Evolutionary conservation across 2,113 vertebrate genomes (phyloP), one percentile per base, ranked within the genome.

Genomic region (Pelecanoides urinatrix): DNA sequence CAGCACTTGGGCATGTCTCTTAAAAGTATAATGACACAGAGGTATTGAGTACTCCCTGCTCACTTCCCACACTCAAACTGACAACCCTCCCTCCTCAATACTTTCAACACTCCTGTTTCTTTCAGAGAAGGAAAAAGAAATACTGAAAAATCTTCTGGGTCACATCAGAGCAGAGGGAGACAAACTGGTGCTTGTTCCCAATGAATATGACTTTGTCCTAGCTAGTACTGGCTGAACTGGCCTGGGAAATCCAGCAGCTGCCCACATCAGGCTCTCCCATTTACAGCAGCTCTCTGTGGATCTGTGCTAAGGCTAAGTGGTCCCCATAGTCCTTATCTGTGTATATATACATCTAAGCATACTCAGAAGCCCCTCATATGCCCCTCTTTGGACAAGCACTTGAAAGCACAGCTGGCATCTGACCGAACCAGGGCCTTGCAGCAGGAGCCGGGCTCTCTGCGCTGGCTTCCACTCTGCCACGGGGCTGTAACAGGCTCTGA

Each of bases 141-240:
- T 34, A 62, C 42, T 34, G 55, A 62, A 65, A 91, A 92, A 58
- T 16, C 49, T 89, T 70, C 40, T 38, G 66, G 49, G 59, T 86
- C 94, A 70, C 52, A 90, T 55, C 84, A 90, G 62, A 95, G 87
- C 58, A 90, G 67, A 84, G 12, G 21, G 62, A 93, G 49, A 97
- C 93, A 96, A 90, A 83, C 40, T 0, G 0, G 47, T 4, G 11
- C 50, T 92, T 92, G 94, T 92, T 95, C 32, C 53, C 38, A 29
- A 40, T 87, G 84, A 94, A 91, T 95, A 47, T 62, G 58, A 70
- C 77, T 82, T 78, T 95, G 89, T 95, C 85, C 66, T 53, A 34
- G 76, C 29, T 68, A 52, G 42, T 8, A 25, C 68, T 61, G 86
- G 40, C 70, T 77, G 79, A 91, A 61, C 82, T n/a, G 63, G 83